phyloP scores from a whole-genome alignment of 1,140 invertebrate species.

The Globodera rostochiensis region DNA sequence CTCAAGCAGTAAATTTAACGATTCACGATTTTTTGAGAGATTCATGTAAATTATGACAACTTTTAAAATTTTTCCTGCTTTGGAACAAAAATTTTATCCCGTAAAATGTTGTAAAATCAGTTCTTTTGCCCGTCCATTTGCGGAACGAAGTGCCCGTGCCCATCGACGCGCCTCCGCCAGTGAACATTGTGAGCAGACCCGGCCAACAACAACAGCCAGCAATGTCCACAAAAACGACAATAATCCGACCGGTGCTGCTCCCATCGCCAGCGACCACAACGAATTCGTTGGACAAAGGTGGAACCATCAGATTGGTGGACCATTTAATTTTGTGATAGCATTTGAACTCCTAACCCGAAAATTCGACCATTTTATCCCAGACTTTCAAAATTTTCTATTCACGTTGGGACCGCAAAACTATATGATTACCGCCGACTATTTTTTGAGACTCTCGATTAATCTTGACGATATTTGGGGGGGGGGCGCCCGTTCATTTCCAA shows the following conservation, averaged over 20 bases:
- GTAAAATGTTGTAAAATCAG: background rate
- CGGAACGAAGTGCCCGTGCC: constrained; percentile 43
- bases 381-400: background rate
- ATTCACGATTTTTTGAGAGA: too few relatives aligned
- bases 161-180: constrained; percentile 36
- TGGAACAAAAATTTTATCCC: too few relatives aligned
- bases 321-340: too few relatives aligned
- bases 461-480: too few relatives aligned
- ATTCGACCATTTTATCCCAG: background rate
- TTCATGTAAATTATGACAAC: too few relatives aligned
- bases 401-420: background rate
- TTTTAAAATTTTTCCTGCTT: too few relatives aligned
- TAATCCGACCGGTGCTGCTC: constrained; percentile 36
- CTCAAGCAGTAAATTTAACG: too few relatives aligned
- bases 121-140: constrained; percentile 17
- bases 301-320: too few relatives aligned
- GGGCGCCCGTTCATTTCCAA: background rate
- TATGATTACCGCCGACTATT: too few relatives aligned
- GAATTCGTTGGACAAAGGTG: background rate
- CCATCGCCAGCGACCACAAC: background rate
- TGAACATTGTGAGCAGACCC: background rate
- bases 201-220: constrained; percentile 23
- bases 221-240: constrained; percentile 18
- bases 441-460: too few relatives aligned
- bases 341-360: background rate